Base-by-base conservation (phyloP, 2,113 vertebrate species). In the Gymnogyps californianus region DNA sequence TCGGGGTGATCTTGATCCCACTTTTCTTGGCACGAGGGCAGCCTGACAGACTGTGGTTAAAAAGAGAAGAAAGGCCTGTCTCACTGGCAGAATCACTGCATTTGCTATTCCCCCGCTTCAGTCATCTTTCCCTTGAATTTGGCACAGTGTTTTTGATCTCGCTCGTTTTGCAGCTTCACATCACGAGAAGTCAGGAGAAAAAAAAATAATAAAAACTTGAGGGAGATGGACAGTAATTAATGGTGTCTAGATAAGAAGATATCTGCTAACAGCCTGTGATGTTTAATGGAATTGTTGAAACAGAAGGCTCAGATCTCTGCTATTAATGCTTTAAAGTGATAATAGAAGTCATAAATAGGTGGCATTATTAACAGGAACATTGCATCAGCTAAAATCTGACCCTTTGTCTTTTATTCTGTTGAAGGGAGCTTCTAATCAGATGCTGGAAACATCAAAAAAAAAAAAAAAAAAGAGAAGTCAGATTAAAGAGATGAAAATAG, bases 11-110 rank as follows among this genome's bases (percentile, higher is more conserved):
- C 99, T 99, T 99, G 98, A 99, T 98, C 98, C 99, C 99, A 91
- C 99, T 99, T 98, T 99, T 99, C 99, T 99, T 99, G 99, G 99
- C 99, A 98, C 99, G 99, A 95, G 99, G 99, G 98, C 99, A 99
- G 98, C 99, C 99, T 98, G 99, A 99, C 98, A 99, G 98, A 99
- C 99, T 99, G 98, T 97, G 98, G 88, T 96, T 91, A 93, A 79
- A 92, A 96, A 95, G 96, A 97, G 94, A 96, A 94, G 91, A 97
- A 85, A 96, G 83, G 70, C 51, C 84, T 90, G 58, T 90, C 52
- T 95, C 66, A 96, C 57, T 92, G 82, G 94, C 79, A 96, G 76
- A 92, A 72, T 82, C 89, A 70, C 85, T 79, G 89, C 83, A 66
- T 52, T 87, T 91, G 38, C 62, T 90, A 83, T 79, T 79, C 88